Evolutionary conservation across 2,113 vertebrate genomes (phyloP).

Genomic region (Petaurus breviceps): DNA sequence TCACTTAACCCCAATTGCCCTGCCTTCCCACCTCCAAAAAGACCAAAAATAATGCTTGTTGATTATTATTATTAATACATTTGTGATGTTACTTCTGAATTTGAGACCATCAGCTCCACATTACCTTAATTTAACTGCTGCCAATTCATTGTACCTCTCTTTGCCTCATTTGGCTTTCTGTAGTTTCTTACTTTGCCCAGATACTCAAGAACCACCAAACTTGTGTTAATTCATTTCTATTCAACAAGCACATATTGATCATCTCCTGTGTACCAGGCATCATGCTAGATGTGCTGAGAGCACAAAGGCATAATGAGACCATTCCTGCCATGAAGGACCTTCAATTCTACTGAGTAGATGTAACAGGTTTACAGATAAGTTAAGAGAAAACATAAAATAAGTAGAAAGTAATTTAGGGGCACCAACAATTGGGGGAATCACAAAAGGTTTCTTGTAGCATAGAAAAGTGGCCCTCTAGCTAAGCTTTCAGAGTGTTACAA

Average conservation of each 20-base stretch:
- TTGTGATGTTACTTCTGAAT: neutral
- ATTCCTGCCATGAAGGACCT: neutral
- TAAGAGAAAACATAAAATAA: neutral
- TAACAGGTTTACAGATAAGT: neutral
- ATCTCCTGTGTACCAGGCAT: neutral
- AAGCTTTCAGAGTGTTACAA: neutral
- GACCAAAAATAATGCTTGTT: too few relatives aligned
- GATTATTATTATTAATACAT: neutral
- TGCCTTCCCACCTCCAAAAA: too few relatives aligned
- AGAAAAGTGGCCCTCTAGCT: neutral
- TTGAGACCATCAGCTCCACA: neutral
- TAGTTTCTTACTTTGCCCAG: neutral
- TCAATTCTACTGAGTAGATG: neutral
- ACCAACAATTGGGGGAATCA: neutral
- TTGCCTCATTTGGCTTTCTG: neutral
- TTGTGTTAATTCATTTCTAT: neutral
- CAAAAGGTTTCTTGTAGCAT: neutral
- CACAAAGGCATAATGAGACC: neutral
- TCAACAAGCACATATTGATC: neutral
- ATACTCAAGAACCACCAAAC: neutral
- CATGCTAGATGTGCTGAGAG: neutral
- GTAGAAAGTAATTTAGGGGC: neutral
- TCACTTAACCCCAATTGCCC: too few relatives aligned
- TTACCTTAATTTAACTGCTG: neutral
- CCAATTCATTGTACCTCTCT: neutral